Percentiles rank a stretch among this genome's conserved stretches.
These are phyloP conservation scores for Copidosoma floridanum DNA, from an alignment of 1,140 invertebrate genomes.

Conservation along the genomic window DNA sequence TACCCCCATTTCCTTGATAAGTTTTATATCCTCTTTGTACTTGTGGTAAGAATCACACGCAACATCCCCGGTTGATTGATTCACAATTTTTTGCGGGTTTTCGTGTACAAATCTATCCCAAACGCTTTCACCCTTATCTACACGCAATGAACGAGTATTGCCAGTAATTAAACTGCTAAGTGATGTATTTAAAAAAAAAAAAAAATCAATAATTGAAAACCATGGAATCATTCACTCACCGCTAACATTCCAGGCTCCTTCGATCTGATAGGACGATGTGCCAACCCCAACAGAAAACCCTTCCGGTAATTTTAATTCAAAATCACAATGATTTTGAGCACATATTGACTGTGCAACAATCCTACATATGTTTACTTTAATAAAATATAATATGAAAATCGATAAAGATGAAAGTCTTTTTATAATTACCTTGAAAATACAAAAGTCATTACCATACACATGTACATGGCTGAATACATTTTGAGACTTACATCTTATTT, in stretches of 20 bases:
- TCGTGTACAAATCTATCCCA: slow-evolving; percentile 60
- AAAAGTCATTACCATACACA: too few species aligned
- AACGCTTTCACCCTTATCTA: slow-evolving; percentile 61
- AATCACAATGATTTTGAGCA: too few species aligned
- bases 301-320: slow-evolving; percentile 48
- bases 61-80: slow-evolving; percentile 53
- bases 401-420: too few species aligned
- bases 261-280: slow-evolving; percentile 63
- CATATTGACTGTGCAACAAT: too few species aligned
- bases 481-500: too few species aligned
- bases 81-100: slow-evolving; percentile 50
- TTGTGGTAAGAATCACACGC: slow-evolving; percentile 59
- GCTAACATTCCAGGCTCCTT: slow-evolving; percentile 63
- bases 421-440: too few species aligned
- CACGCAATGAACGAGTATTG: too few species aligned
- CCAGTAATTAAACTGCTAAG: neutral
- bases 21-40: slow-evolving; percentile 55
- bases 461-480: too few species aligned
- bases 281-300: slow-evolving; percentile 61
- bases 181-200: neutral
- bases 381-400: too few species aligned
- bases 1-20: slow-evolving; percentile 55
- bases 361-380: too few species aligned
- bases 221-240: slow-evolving; percentile 49
- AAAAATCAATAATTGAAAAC: neutral